Percentiles rank a stretch among this genome's conserved stretches.
These are phyloP conservation scores for Cuniculus paca DNA, from an alignment of 2,797 vertebrate species.

Conservation along the genomic window DNA sequence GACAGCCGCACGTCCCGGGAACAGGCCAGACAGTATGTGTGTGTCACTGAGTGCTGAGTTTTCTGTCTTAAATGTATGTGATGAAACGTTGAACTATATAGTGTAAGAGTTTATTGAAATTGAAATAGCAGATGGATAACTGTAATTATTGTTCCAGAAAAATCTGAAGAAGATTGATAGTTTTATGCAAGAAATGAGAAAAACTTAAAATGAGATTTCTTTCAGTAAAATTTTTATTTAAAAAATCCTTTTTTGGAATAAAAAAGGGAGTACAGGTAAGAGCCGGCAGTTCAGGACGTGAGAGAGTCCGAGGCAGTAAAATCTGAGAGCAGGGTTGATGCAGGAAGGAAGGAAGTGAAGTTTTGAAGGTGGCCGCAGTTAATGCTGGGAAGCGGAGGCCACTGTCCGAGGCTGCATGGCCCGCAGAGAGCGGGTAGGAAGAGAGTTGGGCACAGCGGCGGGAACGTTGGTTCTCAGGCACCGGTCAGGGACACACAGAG, in stretches of 20 bases:
- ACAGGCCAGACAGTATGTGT: background rate
- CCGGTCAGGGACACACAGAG: constrained; percentile 15
- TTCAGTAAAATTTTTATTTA: background rate
- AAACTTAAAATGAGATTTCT: background rate
- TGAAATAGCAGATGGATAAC: background rate
- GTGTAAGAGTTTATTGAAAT: background rate
- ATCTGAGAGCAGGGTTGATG: background rate
- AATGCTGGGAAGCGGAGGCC: background rate
- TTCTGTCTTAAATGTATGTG: constrained; percentile 37
- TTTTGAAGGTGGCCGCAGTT: background rate
- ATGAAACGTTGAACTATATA: background rate
- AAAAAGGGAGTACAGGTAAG: background rate
- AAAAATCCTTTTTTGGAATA: background rate
- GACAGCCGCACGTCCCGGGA: background rate
- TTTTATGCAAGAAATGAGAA: background rate
- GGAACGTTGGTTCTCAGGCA: no score
- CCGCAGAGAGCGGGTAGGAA: background rate
- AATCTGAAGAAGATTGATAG: background rate
- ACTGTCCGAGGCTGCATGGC: background rate
- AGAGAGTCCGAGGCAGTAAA: background rate
- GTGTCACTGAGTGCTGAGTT: background rate
- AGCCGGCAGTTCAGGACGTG: background rate
- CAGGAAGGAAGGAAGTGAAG: background rate
- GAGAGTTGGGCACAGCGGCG: no score
- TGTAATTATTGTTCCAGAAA: background rate